phyloP scores from a whole-genome alignment of 1,140 invertebrate genomes.

The Proales similis region DNA sequence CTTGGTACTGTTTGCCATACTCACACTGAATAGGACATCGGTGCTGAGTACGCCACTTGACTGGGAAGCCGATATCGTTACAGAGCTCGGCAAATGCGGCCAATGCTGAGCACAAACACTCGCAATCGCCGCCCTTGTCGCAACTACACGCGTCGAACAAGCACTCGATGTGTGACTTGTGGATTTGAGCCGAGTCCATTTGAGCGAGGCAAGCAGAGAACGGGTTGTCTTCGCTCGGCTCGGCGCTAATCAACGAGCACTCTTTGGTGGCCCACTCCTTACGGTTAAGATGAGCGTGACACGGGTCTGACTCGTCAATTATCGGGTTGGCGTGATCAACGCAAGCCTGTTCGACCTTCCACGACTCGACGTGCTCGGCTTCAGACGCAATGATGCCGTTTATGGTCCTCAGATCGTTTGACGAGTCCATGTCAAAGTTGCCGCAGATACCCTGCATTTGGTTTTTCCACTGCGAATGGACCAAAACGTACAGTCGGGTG shows the following conservation, averaged over 20 bases:
- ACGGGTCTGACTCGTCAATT: constrained; percentile 26
- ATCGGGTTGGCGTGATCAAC: background rate
- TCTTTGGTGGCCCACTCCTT: constrained; percentile 37
- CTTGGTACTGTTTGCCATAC: constrained; percentile 66
- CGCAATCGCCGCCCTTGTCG: constrained; percentile 77
- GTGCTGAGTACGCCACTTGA: constrained; percentile 71
- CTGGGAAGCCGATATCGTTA: constrained; percentile 56
- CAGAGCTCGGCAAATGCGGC: constrained; percentile 76
- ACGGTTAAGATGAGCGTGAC: background rate
- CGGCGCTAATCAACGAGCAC: constrained; percentile 8
- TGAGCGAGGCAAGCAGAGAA: constrained; percentile 17
- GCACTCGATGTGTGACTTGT: constrained; percentile 16
- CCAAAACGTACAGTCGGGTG: constrained; percentile 54
- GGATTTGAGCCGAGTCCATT: constrained; percentile 7
- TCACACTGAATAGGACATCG: constrained; percentile 77
- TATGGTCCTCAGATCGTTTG: constrained; percentile 59
- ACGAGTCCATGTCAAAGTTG: constrained; percentile 73
- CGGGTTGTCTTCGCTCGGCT: background rate
- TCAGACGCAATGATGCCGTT: constrained; percentile 13
- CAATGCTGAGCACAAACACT: constrained; percentile 76
- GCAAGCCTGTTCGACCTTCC: constrained; percentile 38
- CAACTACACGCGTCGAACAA: constrained; percentile 58
- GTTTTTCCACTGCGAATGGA: constrained; percentile 36
- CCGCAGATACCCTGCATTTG: constrained; percentile 76
- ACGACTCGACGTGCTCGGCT: constrained; percentile 36